Conservation (phyloP, 1,140 invertebrate species). For the Drosophila jambulina region DNA sequence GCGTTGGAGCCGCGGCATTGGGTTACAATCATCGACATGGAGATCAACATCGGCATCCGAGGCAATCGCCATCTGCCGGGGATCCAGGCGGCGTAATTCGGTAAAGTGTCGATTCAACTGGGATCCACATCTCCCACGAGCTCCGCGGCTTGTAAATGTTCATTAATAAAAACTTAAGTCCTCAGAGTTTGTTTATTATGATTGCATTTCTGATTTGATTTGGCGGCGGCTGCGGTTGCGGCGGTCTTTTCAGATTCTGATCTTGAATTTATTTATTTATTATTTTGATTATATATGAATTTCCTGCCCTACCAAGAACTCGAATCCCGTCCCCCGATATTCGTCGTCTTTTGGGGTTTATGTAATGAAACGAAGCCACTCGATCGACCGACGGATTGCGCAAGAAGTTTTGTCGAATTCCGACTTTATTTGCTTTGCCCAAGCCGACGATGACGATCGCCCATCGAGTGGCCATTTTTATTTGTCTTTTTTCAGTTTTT, state of each 20-base stretch:
- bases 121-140: neutral
- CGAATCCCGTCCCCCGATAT: slow-evolving; percentile 16
- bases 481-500: slow-evolving; percentile 54
- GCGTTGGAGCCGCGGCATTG: slow-evolving; percentile 33
- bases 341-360: slow-evolving; percentile 37
- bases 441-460: slow-evolving; percentile 15
- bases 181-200: slow-evolving; percentile 64
- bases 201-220: slow-evolving; percentile 22
- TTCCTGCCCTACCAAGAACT: slow-evolving; percentile 70
- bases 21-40: slow-evolving; percentile 55
- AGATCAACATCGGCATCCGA: slow-evolving; percentile 33
- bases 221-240: neutral
- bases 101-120: slow-evolving; percentile 47
- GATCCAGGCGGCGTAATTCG: slow-evolving; percentile 63
- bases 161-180: slow-evolving; percentile 33
- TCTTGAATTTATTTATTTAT: slow-evolving; percentile 32
- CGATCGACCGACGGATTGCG: slow-evolving; percentile 52
- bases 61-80: slow-evolving; percentile 19
- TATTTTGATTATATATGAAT: slow-evolving; percentile 48
- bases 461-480: slow-evolving; percentile 71
- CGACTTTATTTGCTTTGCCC: slow-evolving; percentile 26
- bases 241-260: slow-evolving; percentile 21
- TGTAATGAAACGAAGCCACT: slow-evolving; percentile 57
- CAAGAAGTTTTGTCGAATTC: slow-evolving; percentile 68
- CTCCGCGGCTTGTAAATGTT: slow-evolving; percentile 18